A percentile compares a stretch with the other conserved stretches of the same genome.
Evolutionary conservation across 2,888 invertebrate species (phyloP).

Genomic region (Octodonta nipae): DNA sequence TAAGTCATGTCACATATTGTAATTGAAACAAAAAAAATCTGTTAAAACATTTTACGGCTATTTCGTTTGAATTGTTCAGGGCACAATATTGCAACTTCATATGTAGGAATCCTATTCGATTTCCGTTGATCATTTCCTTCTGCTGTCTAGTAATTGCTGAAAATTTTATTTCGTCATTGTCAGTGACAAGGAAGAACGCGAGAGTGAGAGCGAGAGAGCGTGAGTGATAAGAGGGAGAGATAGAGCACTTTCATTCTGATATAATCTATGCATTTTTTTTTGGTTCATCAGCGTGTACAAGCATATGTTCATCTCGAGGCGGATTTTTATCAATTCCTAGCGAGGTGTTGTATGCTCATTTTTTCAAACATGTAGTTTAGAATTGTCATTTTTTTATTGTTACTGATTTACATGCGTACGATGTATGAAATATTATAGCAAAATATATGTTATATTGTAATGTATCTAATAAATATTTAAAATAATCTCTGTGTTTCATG

Average conservation of each 20-base stretch:
- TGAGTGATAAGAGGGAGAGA: too few relatives aligned
- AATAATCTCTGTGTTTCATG: slow-evolving; percentile 4
- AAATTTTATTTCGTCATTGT: too few relatives aligned
- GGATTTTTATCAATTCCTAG: slow-evolving; percentile 6
- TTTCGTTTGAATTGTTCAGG: slow-evolving; percentile 18
- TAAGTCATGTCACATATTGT: slow-evolving; percentile 27
- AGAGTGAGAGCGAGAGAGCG: too few relatives aligned
- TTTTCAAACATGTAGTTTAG: slow-evolving; percentile 30
- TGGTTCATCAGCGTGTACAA: slow-evolving; percentile 12
- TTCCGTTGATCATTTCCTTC: background rate
- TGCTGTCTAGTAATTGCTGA: too few relatives aligned
- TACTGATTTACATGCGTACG: slow-evolving; percentile 31
- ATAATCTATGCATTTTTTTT: too few relatives aligned
- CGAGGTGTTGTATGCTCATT: slow-evolving; percentile 17
- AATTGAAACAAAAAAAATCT: too few relatives aligned
- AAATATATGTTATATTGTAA: slow-evolving; percentile 36
- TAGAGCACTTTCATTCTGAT: too few relatives aligned
- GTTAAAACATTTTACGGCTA: slow-evolving; percentile 14
- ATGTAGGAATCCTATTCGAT: slow-evolving; percentile 9
- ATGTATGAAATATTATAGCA: slow-evolving; percentile 33
- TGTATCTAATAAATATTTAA: slow-evolving; percentile 33
- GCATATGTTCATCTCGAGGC: too few relatives aligned
- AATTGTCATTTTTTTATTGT: slow-evolving; percentile 33
- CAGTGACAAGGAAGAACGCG: too few relatives aligned
- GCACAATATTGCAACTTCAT: slow-evolving; percentile 18